Conservation (phyloP, 2,888 invertebrate species). For the Phaedon cochleariae region DNA sequence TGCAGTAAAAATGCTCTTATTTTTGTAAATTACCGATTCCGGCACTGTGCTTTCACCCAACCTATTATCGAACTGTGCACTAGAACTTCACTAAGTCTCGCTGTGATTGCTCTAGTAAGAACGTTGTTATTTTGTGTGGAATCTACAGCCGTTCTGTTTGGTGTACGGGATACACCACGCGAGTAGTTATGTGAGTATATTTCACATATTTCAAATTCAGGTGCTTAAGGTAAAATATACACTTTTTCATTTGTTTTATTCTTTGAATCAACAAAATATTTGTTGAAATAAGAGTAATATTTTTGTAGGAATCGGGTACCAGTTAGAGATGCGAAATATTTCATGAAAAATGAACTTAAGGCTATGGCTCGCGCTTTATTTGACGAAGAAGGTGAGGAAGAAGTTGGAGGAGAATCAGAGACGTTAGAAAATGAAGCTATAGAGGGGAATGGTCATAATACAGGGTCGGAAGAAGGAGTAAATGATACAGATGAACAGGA, state of each 20-base stretch:
- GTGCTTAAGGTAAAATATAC: neutral
- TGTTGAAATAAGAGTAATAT: neutral
- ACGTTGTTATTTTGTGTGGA: neutral
- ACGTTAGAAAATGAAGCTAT: neutral
- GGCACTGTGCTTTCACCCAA: neutral
- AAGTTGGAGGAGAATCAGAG: neutral
- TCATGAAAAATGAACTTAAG: neutral
- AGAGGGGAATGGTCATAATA: neutral
- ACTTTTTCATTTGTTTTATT: neutral
- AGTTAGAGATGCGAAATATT: neutral
- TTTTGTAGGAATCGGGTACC: neutral
- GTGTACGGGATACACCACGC: slow-evolving; percentile 3
- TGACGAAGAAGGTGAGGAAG: no score
- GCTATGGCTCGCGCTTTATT: no score
- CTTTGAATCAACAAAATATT: neutral
- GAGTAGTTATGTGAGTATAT: no score
- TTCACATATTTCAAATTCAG: slow-evolving; percentile 1
- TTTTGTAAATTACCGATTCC: neutral
- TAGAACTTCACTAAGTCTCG: slow-evolving; percentile 5
- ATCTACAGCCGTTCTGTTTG: slow-evolving; percentile 10
- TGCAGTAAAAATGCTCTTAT: neutral
- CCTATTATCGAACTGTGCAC: slow-evolving; percentile 2
- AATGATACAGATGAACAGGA: neutral
- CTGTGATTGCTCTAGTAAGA: slow-evolving; percentile 3
- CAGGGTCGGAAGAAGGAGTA: neutral